Base-by-base conservation (phyloP, 2,888 invertebrate species). In the Andrena flavipes region DNA sequence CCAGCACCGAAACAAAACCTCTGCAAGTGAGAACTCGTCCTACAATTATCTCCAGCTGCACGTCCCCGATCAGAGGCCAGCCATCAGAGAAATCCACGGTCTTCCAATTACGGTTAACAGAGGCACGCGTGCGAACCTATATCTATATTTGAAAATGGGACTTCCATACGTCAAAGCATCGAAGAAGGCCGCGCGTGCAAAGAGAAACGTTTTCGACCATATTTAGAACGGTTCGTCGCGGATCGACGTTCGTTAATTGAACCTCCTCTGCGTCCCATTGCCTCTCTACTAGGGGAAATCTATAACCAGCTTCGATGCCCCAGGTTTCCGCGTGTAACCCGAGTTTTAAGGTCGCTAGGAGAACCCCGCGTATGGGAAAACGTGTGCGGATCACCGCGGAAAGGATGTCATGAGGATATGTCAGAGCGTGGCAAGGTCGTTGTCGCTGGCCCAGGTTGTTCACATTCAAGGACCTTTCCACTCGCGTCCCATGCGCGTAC, bases 401-500 rank as follows among this genome's bases (percentile, higher is more conserved):
- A 82, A 83, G 73, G 82, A 76, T 83, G 82, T 73, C 76, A 73
- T 69, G 82, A 69, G 76, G 76, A 81, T 81, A 69, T 69, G 72
- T 69, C 76, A 59, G 62, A 54, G 64, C 30, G 42, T 42, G 62
- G 83, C 86, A 86, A 86, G 83, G 85, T 85, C 84, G 83, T 84
- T 78, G 84, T 72, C 79, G 72, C 75, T 62, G 30, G 13, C 54
- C 62, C 65, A 63, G 72, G 76, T 63, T 79, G 70, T 78, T 84
- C 80, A 80, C 81, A 79, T 86, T 81, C 84, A 75, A 82, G 82
- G 82, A 74, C 75, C 78, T 77, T 82, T 82, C 77, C 51, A 69
- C 51, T 54, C 69, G 56, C 26, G 51, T 72, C 59, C 56, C 72
- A 33, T 48, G 51, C 71, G 35, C 54, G 69, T 64, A 64, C 65